phyloP scores from a whole-genome alignment of 1,140 invertebrate genomes.

The Ceratina australensis region DNA sequence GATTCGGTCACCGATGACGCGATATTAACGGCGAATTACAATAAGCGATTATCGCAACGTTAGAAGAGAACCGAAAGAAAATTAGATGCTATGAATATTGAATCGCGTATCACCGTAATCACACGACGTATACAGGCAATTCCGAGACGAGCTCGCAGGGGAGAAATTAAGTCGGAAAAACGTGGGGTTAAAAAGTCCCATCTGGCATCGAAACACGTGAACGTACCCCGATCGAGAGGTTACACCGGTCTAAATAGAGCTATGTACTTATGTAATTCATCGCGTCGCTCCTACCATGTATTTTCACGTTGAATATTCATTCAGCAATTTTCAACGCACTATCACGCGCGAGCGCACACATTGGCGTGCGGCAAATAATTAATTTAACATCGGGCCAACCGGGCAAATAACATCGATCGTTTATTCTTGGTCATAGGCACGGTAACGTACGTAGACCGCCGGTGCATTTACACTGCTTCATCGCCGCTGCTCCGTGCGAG shows the following conservation, averaged over 20 bases:
- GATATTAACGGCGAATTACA: too few species aligned
- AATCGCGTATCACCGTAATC: too few species aligned
- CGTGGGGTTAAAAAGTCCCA: too few species aligned
- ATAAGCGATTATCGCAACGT: too few species aligned
- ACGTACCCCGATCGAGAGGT: background rate
- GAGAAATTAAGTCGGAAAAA: too few species aligned
- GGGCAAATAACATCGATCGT: conserved; percentile 46
- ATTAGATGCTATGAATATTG: too few species aligned
- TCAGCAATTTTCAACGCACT: conserved; percentile 23
- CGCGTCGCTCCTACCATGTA: background rate
- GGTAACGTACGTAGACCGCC: background rate
- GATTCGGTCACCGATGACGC: too few species aligned
- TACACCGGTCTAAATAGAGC: background rate
- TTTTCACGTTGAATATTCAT: conserved; percentile 19
- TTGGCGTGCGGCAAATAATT: conserved; percentile 41
- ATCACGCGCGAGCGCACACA: background rate
- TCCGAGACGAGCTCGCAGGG: too few species aligned
- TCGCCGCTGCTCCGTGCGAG: conserved; percentile 4
- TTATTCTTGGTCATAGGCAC: conserved; percentile 33
- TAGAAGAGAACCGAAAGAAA: too few species aligned
- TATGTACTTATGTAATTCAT: background rate
- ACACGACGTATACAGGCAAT: too few species aligned
- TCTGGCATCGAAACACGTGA: background rate
- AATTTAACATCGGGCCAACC: conserved; percentile 40
- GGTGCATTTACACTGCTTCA: conserved; percentile 35